Percentiles rank a stretch among this genome's conserved stretches.
These are phyloP conservation scores for Meloidogyne floridensis DNA, from an alignment of 1,140 invertebrate genomes.

Conservation along the genomic window DNA sequence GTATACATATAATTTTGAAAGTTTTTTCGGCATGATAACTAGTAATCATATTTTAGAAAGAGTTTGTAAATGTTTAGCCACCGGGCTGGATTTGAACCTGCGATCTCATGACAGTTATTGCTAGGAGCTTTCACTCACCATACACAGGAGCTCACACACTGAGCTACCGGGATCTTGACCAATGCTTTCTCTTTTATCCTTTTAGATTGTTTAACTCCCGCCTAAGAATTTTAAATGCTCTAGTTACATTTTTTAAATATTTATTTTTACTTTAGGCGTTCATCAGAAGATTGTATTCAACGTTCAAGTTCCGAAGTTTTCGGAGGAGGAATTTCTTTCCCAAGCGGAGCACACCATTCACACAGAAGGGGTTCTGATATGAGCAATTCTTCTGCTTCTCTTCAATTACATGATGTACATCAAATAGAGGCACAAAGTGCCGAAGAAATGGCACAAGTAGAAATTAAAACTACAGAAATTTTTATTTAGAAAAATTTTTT, in stretches of 20 bases:
- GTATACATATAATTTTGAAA: too few species aligned
- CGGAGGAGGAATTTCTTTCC: slow-evolving; percentile 59
- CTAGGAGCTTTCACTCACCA: too few species aligned
- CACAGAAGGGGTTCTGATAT: slow-evolving; percentile 58
- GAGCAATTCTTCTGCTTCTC: slow-evolving; percentile 63
- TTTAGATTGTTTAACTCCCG: too few species aligned
- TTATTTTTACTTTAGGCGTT: slow-evolving; percentile 48
- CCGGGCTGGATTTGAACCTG: too few species aligned
- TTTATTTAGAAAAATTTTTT: slow-evolving; percentile 37
- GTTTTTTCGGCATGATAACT: too few species aligned
- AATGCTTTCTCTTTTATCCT: too few species aligned
- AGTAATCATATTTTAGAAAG: too few species aligned
- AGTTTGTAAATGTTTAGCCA: too few species aligned
- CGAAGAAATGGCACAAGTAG: slow-evolving; percentile 34
- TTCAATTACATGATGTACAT: slow-evolving; percentile 63
- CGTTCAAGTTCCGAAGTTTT: slow-evolving; percentile 62
- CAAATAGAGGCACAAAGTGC: slow-evolving; percentile 46
- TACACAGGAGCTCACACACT: too few species aligned
- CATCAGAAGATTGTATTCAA: slow-evolving; percentile 61
- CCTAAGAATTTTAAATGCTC: too few species aligned
- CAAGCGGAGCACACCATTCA: slow-evolving; percentile 50
- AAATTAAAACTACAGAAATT: slow-evolving; percentile 36
- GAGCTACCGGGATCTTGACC: too few species aligned
- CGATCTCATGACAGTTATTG: too few species aligned
- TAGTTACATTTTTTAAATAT: neutral